Conservation (phyloP, 2,888 invertebrate genomes). For the Scaptomyza caliginosa region DNA sequence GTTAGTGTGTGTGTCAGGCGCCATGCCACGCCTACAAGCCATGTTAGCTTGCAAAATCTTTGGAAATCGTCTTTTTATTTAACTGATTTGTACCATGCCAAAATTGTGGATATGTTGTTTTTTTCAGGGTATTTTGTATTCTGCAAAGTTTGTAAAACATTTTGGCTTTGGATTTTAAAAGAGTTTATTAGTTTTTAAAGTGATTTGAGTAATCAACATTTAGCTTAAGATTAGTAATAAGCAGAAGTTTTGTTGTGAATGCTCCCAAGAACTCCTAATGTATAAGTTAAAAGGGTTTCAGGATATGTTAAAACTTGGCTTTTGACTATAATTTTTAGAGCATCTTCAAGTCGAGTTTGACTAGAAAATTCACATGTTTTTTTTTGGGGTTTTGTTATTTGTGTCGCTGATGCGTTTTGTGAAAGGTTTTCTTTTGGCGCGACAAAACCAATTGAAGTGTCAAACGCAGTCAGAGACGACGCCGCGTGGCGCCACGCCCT, state of each 20-base stretch:
- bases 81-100: conserved; percentile 19
- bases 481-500: conserved; percentile 71
- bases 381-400: conserved; percentile 3
- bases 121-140: not conserved
- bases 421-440: conserved; percentile 21
- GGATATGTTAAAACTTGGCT: not conserved
- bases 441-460: conserved; percentile 76
- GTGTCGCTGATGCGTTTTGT: conserved; percentile 21
- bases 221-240: too few relatives aligned
- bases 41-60: conserved; percentile 25
- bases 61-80: conserved; percentile 9
- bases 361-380: not conserved
- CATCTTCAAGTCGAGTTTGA: not conserved
- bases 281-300: too few relatives aligned
- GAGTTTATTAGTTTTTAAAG: too few relatives aligned
- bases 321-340: too few relatives aligned
- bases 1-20: conserved; percentile 37
- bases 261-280: too few relatives aligned
- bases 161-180: too few relatives aligned
- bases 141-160: not conserved
- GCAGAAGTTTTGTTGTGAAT: too few relatives aligned
- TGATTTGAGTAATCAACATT: not conserved
- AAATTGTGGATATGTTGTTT: not conserved
- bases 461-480: conserved; percentile 57
- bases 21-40: conserved; percentile 35